Conservation (phyloP, 2,888 invertebrate genomes). For the Eupithecia inturbata region DNA sequence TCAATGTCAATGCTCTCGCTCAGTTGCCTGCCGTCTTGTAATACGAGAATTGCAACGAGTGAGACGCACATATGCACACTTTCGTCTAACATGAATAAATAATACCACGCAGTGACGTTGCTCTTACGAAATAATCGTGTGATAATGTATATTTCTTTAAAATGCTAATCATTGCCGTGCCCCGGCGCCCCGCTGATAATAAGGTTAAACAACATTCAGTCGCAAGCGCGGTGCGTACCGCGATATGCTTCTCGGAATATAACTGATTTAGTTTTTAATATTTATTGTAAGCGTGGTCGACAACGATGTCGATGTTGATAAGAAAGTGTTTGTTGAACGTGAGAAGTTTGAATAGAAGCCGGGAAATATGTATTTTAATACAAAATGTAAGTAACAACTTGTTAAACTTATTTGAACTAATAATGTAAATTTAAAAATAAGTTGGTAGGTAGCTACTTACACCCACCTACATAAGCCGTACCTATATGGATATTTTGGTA, state of each 20-base stretch:
- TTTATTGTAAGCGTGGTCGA: slow-evolving; percentile 9
- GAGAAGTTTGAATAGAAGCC: slow-evolving; percentile 61
- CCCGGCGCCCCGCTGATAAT: slow-evolving; percentile 63
- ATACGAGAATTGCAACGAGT: slow-evolving; percentile 4
- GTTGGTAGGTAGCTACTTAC: neutral
- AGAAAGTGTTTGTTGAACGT: slow-evolving; percentile 67
- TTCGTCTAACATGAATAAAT: slow-evolving; percentile 8
- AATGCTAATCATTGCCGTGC: slow-evolving; percentile 69
- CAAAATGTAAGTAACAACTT: slow-evolving; percentile 66
- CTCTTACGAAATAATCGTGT: slow-evolving; percentile 51
- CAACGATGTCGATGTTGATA: slow-evolving; percentile 67
- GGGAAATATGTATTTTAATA: slow-evolving; percentile 54
- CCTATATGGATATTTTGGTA: neutral
- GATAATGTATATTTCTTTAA: slow-evolving; percentile 59
- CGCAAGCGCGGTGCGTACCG: slow-evolving; percentile 50
- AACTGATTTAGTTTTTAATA: slow-evolving; percentile 25
- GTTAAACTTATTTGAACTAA: neutral
- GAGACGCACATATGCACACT: slow-evolving; percentile 1
- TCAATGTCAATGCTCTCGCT: neutral
- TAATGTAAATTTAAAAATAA: neutral
- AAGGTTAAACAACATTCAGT: slow-evolving; percentile 67
- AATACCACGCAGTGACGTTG: slow-evolving; percentile 44
- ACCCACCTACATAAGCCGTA: neutral
- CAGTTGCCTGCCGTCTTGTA: neutral
- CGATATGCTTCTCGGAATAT: slow-evolving; percentile 48